Conservation (phyloP, 2,113 vertebrate species). For the Psophia crepitans region DNA sequence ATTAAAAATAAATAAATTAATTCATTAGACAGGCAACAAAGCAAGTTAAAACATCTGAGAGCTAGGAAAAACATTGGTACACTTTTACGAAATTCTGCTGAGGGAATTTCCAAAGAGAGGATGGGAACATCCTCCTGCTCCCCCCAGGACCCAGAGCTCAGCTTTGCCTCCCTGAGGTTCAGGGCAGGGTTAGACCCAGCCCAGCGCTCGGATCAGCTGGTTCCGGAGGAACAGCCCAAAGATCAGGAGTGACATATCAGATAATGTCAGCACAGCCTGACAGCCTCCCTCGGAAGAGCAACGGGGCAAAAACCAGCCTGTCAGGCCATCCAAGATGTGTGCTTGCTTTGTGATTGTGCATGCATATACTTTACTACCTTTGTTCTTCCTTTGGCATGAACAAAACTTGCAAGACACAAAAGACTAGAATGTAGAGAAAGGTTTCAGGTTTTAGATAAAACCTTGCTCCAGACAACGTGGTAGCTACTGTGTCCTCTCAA, state of each 20-base stretch:
- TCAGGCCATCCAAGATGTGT: fast-evolving
- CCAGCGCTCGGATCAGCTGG: fast-evolving
- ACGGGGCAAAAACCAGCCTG: neutral
- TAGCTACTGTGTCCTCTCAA: neutral
- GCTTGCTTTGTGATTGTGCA: neutral
- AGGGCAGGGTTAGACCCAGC: neutral
- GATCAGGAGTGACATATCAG: neutral
- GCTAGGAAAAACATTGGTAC: neutral
- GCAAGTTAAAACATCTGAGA: neutral
- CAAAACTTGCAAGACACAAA: neutral
- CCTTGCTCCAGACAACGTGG: neutral
- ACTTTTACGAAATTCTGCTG: neutral
- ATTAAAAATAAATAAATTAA: too few relatives aligned
- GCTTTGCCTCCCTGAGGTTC: neutral
- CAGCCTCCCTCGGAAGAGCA: neutral
- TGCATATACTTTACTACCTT: neutral
- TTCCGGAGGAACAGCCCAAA: neutral
- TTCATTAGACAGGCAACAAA: neutral
- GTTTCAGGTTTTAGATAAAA: neutral
- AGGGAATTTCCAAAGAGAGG: neutral
- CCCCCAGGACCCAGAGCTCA: neutral
- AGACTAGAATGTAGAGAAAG: neutral
- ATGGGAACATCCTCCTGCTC: neutral
- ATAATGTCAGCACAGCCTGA: neutral
- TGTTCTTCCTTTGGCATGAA: neutral